Percentiles rank a stretch among this genome's conserved stretches.
Conservation (phyloP, 2,888 invertebrate species). For the Coenonympha arcania region DNA sequence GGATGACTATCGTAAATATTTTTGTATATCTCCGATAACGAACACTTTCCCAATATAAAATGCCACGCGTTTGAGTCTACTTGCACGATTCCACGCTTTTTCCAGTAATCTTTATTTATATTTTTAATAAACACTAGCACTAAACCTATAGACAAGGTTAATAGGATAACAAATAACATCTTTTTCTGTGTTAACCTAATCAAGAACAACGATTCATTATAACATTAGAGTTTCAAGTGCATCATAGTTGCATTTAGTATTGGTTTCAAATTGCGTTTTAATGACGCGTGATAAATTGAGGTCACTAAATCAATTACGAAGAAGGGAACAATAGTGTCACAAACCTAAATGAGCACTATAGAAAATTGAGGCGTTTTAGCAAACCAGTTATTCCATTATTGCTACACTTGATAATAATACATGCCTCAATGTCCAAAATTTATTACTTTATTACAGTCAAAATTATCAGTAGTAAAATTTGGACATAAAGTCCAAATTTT, state of each 20-base stretch:
- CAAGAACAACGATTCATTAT: background rate
- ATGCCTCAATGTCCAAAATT: too few species aligned
- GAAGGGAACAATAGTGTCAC: too few species aligned
- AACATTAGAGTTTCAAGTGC: background rate
- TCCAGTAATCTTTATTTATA: slow-evolving; percentile 45
- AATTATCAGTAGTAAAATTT: too few species aligned
- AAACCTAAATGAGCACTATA: too few species aligned
- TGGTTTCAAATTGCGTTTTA: background rate
- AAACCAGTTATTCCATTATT: background rate
- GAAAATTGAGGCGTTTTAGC: too few species aligned
- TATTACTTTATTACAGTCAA: too few species aligned
- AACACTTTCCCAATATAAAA: slow-evolving; percentile 40
- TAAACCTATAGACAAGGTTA: slow-evolving; percentile 31
- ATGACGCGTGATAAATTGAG: background rate
- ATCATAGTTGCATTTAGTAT: background rate
- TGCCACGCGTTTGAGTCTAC: slow-evolving; percentile 34
- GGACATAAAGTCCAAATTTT: too few species aligned
- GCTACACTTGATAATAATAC: background rate
- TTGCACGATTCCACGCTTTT: slow-evolving; percentile 42
- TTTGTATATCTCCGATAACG: slow-evolving; percentile 44
- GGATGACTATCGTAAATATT: slow-evolving; percentile 42
- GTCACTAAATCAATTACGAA: background rate
- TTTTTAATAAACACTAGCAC: slow-evolving; percentile 17
- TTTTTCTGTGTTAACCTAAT: slow-evolving; percentile 5
- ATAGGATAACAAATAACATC: slow-evolving; percentile 27